These are phyloP conservation scores for Dromas ardeola DNA, from an alignment of 2,113 vertebrate species.

Conservation along the genomic window DNA sequence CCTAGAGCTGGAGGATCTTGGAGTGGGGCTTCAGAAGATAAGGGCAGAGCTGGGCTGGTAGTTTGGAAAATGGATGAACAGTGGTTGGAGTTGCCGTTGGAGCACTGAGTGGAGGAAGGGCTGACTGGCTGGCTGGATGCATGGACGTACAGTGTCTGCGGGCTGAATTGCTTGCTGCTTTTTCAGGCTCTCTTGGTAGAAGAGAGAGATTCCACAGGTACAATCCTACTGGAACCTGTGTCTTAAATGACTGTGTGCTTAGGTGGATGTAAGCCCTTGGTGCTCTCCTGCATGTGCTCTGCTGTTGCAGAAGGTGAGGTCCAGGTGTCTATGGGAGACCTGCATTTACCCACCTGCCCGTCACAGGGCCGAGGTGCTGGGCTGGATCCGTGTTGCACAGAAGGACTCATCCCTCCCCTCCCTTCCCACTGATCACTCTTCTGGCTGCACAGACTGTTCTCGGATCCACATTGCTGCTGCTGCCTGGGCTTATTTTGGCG, in stretches of 20 bases:
- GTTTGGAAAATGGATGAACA: neutral
- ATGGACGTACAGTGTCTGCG: neutral
- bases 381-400: fast-evolving
- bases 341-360: neutral
- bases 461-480: neutral
- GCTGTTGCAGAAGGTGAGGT: neutral
- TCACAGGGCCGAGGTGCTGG: fast-evolving
- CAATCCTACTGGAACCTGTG: neutral
- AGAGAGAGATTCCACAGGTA: neutral
- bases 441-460: neutral
- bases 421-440: neutral
- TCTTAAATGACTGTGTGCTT: neutral
- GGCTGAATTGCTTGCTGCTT: neutral
- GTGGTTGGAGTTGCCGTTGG: neutral
- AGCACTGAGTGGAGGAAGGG: neutral
- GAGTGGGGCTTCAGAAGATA: neutral
- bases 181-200: neutral
- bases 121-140: neutral
- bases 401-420: neutral
- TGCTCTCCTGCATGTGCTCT: neutral
- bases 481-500: constrained; percentile 3
- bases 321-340: neutral
- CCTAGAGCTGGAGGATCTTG: neutral
- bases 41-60: neutral
- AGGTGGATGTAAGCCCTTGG: neutral